Evolutionary conservation across 2,797 vertebrate species (phyloP).

Genomic region (Scomberomorus guttatus): DNA sequence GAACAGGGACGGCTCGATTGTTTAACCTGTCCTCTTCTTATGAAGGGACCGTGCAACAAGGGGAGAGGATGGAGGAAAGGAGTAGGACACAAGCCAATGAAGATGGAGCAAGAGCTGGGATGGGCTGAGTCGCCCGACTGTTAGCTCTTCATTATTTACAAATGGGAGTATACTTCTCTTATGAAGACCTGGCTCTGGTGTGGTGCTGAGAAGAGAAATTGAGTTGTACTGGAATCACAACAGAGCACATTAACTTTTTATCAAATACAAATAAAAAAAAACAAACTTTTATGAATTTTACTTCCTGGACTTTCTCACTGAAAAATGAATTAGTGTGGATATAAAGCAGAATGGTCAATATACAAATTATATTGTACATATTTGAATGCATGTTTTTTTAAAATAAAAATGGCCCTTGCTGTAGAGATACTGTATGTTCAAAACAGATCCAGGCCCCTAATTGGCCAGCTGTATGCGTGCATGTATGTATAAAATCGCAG

Average conservation of each 20-base stretch:
- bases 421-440: slow-evolving; percentile 60
- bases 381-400: slow-evolving; percentile 73
- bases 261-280: slow-evolving; percentile 58
- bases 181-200: slow-evolving; percentile 67
- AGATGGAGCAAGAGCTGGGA: slow-evolving; percentile 51
- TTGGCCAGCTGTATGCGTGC: slow-evolving; percentile 63
- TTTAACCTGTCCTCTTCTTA: slow-evolving; percentile 81
- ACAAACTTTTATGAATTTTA: slow-evolving; percentile 65
- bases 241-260: slow-evolving; percentile 77
- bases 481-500: slow-evolving; percentile 54
- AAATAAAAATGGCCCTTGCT: slow-evolving; percentile 51
- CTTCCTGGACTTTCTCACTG: slow-evolving; percentile 71
- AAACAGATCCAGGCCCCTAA: slow-evolving; percentile 51
- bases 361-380: slow-evolving; percentile 81
- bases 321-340: slow-evolving; percentile 53
- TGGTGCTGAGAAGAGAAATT: slow-evolving; percentile 56
- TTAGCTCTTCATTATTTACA: slow-evolving; percentile 63
- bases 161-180: slow-evolving; percentile 41
- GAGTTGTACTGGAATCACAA: slow-evolving; percentile 59
- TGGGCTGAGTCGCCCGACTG: slow-evolving; percentile 36
- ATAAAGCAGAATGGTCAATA: slow-evolving; percentile 60
- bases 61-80: neutral
- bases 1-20: slow-evolving; percentile 97
- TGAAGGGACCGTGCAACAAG: slow-evolving; percentile 18
- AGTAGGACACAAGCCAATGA: slow-evolving; percentile 60